These are phyloP conservation scores for Miichthys miiuy DNA, from an alignment of 2,797 vertebrate genomes.

Conservation along the genomic window DNA sequence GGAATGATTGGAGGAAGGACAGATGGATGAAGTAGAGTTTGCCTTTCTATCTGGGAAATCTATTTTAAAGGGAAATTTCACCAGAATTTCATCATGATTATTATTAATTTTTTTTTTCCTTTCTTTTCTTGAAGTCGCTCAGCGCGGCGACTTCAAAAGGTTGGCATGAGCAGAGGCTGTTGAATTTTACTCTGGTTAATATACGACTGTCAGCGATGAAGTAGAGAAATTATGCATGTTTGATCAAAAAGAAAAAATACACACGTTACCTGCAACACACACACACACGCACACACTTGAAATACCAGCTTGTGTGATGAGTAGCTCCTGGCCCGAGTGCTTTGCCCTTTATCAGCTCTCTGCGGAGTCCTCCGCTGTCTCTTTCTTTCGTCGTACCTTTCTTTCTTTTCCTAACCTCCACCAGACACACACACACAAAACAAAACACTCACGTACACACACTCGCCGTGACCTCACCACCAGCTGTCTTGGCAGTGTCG, in stretches of 20 bases:
- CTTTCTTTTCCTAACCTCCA: background rate
- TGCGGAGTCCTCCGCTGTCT: slow-evolving; percentile 3
- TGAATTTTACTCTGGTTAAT: slow-evolving; percentile 72
- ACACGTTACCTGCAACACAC: slow-evolving; percentile 59
- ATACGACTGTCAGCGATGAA: slow-evolving; percentile 62
- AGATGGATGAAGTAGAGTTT: slow-evolving; percentile 24
- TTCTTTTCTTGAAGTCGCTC: slow-evolving; percentile 43
- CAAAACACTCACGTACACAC: too few species aligned
- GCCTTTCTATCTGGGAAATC: slow-evolving; percentile 62
- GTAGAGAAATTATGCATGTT: slow-evolving; percentile 81
- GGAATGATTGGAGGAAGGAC: background rate
- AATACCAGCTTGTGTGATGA: slow-evolving; percentile 56
- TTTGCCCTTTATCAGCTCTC: slow-evolving; percentile 27
- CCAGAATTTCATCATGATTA: slow-evolving; percentile 75
- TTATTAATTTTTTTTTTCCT: slow-evolving; percentile 32
- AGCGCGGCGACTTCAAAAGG: slow-evolving; percentile 45
- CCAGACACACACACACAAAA: background rate
- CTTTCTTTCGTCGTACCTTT: background rate
- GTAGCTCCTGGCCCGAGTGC: slow-evolving; percentile 53
- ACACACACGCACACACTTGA: slow-evolving; percentile 24
- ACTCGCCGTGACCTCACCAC: slow-evolving; percentile 26
- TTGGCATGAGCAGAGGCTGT: slow-evolving; percentile 77
- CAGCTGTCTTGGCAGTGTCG: slow-evolving; percentile 37
- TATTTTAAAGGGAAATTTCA: slow-evolving; percentile 70
- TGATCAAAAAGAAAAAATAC: slow-evolving; percentile 59